Evolutionary conservation across 2,888 invertebrate species (phyloP).

Genomic region (Acrobasis consociella): DNA sequence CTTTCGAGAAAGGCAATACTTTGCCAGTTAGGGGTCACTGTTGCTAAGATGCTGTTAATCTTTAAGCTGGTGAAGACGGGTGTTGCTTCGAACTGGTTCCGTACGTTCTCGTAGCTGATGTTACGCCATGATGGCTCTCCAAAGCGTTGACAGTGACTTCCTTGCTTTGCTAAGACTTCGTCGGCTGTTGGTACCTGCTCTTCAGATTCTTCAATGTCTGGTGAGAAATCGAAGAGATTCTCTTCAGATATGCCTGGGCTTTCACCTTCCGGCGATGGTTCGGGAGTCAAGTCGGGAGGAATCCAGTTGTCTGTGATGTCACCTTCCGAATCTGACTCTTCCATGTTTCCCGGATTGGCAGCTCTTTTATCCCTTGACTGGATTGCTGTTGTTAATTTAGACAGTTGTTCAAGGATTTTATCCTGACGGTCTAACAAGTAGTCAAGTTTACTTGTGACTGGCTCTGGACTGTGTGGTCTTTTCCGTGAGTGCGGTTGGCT

Average conservation of each 20-base stretch:
- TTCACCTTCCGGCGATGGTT: background rate
- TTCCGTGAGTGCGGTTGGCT: background rate
- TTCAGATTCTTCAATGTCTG: background rate
- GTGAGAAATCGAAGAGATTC: background rate
- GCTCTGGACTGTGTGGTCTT: background rate
- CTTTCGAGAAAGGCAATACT: slow-evolving; percentile 20
- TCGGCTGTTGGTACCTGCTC: background rate
- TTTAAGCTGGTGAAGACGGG: slow-evolving; percentile 31
- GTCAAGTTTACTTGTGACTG: background rate
- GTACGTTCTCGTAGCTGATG: slow-evolving; percentile 29
- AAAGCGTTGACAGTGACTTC: background rate
- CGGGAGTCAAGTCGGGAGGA: background rate
- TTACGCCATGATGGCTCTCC: slow-evolving; percentile 11
- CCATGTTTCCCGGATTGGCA: background rate
- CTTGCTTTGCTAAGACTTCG: background rate
- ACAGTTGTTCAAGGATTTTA: background rate
- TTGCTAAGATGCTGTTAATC: slow-evolving; percentile 27
- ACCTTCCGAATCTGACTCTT: background rate
- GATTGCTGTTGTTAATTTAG: background rate
- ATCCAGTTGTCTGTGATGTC: background rate
- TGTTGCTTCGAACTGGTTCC: slow-evolving; percentile 32
- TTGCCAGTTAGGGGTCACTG: slow-evolving; percentile 29
- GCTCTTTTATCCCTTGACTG: background rate
- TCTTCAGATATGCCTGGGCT: background rate
- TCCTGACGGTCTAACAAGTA: background rate